Evolutionary conservation across 2,797 vertebrate species (phyloP).

Genomic region (Hemitrygon akajei): DNA sequence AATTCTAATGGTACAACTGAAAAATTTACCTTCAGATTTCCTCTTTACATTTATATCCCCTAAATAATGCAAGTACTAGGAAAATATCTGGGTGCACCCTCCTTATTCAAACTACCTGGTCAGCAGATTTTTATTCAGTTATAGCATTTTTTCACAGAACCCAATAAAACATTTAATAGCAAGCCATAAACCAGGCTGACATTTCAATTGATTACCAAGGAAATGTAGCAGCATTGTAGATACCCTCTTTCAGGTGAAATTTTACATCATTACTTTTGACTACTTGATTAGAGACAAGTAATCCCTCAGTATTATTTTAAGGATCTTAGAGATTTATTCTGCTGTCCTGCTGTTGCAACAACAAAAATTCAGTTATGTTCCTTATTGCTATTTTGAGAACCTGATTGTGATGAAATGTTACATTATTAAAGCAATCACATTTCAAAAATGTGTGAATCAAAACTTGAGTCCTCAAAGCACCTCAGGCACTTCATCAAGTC

Average conservation of each 20-base stretch:
- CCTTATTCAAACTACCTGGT: background rate
- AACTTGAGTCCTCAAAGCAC: background rate
- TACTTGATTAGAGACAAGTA: background rate
- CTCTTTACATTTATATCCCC: background rate
- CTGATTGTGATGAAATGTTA: background rate
- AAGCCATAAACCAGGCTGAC: background rate
- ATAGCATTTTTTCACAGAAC: background rate
- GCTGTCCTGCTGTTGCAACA: background rate
- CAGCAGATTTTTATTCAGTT: background rate
- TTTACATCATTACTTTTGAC: background rate
- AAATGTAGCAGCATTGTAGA: background rate
- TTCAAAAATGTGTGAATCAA: background rate
- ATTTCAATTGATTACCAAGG: background rate
- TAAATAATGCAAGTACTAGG: background rate
- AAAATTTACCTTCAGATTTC: background rate
- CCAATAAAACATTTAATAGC: background rate
- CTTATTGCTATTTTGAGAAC: background rate
- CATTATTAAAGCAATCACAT: background rate
- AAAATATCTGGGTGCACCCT: background rate
- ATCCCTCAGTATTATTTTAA: background rate
- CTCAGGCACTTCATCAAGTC: background rate
- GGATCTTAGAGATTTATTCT: background rate
- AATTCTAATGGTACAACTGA: background rate
- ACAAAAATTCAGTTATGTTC: background rate
- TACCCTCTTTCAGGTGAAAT: background rate